Percentiles rank a stretch among this genome's conserved stretches.
phyloP scores from a whole-genome alignment of 1,140 invertebrate genomes.

The Lepidurus couesii region DNA sequence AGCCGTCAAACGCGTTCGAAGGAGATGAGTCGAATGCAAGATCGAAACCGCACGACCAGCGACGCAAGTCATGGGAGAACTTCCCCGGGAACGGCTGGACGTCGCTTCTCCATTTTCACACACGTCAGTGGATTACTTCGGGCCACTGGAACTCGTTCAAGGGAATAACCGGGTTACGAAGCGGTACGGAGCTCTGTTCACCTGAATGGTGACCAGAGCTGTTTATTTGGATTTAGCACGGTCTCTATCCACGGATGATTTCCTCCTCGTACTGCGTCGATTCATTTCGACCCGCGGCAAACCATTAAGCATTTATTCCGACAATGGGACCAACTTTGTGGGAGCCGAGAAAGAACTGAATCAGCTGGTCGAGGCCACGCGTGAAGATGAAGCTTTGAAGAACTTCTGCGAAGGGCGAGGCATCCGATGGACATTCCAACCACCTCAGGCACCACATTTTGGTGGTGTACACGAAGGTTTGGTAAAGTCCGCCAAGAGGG shows the following conservation, averaged over 20 bases:
- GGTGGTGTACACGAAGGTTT: conserved; percentile 38
- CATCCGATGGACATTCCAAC: conserved; percentile 38
- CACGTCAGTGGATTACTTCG: conserved; percentile 41
- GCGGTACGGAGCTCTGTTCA: conserved; percentile 33
- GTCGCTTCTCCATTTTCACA: conserved; percentile 37
- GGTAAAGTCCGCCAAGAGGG: conserved; percentile 35
- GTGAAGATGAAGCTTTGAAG: conserved; percentile 6
- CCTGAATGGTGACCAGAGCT: conserved; percentile 29
- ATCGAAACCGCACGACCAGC: background rate
- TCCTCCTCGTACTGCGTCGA: conserved; percentile 38
- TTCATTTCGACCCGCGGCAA: conserved; percentile 39
- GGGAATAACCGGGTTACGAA: conserved; percentile 18
- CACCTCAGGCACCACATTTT: conserved; percentile 35
- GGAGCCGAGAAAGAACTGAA: conserved; percentile 37
- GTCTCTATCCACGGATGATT: conserved; percentile 37
- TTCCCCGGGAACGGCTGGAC: conserved; percentile 34
- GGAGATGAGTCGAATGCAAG: conserved; percentile 24
- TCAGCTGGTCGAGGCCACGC: background rate
- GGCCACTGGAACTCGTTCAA: conserved; percentile 37
- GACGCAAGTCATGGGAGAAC: conserved; percentile 30
- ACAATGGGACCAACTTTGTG: conserved; percentile 42
- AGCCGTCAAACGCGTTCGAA: conserved; percentile 20
- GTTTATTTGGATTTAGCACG: conserved; percentile 39
- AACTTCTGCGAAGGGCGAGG: background rate
- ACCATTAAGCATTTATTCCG: conserved; percentile 37